Evolutionary conservation across 2,888 invertebrate genomes (phyloP).

Genomic region (Invenusta paracnida): DNA sequence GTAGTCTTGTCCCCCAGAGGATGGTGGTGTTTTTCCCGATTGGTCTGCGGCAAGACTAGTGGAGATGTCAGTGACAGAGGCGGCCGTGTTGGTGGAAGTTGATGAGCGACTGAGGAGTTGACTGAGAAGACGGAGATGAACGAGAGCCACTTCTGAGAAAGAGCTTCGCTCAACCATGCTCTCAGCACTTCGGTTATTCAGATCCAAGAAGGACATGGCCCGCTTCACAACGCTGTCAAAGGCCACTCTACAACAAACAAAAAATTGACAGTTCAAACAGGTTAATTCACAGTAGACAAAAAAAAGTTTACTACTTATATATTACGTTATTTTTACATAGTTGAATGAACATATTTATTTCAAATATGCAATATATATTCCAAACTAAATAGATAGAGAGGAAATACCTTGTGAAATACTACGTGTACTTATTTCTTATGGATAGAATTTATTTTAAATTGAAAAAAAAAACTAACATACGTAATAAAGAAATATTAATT

Average conservation of each 20-base stretch:
- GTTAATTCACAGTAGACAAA: no score
- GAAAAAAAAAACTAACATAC: no score
- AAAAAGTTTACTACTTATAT: no score
- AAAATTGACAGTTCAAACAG: no score
- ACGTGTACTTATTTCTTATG: no score
- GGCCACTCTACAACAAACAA: constrained; percentile 42
- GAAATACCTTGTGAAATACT: no score
- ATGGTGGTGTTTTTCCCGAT: background rate
- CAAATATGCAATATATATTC: no score
- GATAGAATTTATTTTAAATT: no score
- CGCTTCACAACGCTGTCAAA: background rate
- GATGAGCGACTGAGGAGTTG: constrained; percentile 46
- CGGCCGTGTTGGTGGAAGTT: background rate
- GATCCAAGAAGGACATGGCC: background rate
- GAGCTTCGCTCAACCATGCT: constrained; percentile 69
- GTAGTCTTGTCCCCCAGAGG: background rate
- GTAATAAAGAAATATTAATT: no score
- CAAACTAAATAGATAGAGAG: no score
- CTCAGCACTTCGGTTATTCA: constrained; percentile 51
- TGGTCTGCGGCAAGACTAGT: background rate
- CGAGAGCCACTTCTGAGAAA: constrained; percentile 77
- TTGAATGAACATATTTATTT: no score
- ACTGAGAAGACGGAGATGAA: constrained; percentile 80
- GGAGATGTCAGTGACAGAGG: background rate
- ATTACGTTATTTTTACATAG: no score